These are phyloP conservation scores for Lasioglossum oenotherae DNA, from an alignment of 2,888 invertebrate species.

Conservation along the genomic window DNA sequence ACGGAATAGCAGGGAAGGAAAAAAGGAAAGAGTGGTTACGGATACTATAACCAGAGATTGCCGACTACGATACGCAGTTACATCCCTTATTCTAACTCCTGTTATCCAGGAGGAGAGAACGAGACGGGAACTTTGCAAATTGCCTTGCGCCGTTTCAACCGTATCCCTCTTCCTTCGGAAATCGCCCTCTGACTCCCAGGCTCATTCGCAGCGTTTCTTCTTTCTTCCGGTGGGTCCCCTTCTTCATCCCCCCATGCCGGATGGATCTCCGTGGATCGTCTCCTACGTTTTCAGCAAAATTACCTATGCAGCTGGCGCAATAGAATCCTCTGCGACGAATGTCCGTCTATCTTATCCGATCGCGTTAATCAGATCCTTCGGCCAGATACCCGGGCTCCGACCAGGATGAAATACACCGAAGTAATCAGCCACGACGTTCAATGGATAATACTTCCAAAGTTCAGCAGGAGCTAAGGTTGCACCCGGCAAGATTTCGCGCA, in stretches of 20 bases:
- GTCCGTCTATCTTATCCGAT: conserved; percentile 24
- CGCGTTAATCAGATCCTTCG: conserved; percentile 44
- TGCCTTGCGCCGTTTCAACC: conserved; percentile 49
- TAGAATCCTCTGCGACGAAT: conserved; percentile 42
- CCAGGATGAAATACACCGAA: conserved; percentile 32
- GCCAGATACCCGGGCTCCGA: conserved; percentile 17
- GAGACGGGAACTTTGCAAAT: conserved; percentile 68
- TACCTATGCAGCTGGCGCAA: conserved; percentile 53
- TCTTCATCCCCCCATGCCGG: conserved; percentile 13
- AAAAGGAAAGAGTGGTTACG: conserved; percentile 53
- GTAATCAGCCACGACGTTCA: conserved; percentile 25
- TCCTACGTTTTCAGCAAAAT: conserved; percentile 36
- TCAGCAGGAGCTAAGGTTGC: neutral
- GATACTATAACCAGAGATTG: conserved; percentile 60
- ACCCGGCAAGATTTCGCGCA: neutral
- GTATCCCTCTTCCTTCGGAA: conserved; percentile 48
- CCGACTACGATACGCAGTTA: conserved; percentile 58
- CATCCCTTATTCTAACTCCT: conserved; percentile 37
- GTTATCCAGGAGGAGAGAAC: conserved; percentile 32
- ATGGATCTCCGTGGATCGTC: conserved; percentile 32
- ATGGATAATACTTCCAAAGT: conserved; percentile 17
- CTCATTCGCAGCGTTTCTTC: conserved; percentile 35
- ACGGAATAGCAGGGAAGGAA: conserved; percentile 19
- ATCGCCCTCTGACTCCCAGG: conserved; percentile 22
- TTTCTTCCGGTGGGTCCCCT: conserved; percentile 2